Conservation (phyloP, 2,888 invertebrate genomes). For the Chelonus formosanus region DNA sequence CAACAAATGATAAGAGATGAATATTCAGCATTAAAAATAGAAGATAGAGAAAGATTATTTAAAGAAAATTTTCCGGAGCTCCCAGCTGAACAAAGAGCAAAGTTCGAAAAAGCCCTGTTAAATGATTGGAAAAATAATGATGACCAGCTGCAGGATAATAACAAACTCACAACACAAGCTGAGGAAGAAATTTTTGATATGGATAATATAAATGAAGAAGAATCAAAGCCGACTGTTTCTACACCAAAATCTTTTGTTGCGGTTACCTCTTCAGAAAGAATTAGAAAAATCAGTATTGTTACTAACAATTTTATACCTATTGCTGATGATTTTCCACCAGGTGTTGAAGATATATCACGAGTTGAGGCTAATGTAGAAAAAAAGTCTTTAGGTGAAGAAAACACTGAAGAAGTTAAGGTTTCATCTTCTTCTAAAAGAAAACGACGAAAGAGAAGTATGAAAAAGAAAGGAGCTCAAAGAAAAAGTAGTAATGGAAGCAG, state of each 20-base stretch:
- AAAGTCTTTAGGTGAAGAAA: constrained; percentile 56
- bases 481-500: constrained; percentile 68
- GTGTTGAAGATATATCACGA: constrained; percentile 52
- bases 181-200: constrained; percentile 76
- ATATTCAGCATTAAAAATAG: constrained; percentile 59
- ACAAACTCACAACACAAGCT: constrained; percentile 7
- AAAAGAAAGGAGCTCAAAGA: constrained; percentile 80
- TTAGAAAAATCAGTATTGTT: constrained; percentile 71
- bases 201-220: constrained; percentile 71
- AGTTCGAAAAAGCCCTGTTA: constrained; percentile 67
- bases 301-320: constrained; percentile 74
- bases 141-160: constrained; percentile 30
- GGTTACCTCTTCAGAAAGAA: constrained; percentile 68
- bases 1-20: constrained; percentile 61
- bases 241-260: constrained; percentile 66
- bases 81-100: constrained; percentile 66
- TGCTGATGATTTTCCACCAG: constrained; percentile 57
- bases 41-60: constrained; percentile 60
- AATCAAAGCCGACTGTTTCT: constrained; percentile 44
- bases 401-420: constrained; percentile 67
- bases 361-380: constrained; percentile 59
- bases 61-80: constrained; percentile 63
- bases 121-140: constrained; percentile 67
- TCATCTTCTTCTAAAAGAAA: constrained; percentile 76
- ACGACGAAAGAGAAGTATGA: constrained; percentile 81